Percentiles rank a stretch among this genome's conserved stretches.
Evolutionary conservation across 2,888 invertebrate genomes (phyloP).

Genomic region (Sphecodes monilicornis): DNA sequence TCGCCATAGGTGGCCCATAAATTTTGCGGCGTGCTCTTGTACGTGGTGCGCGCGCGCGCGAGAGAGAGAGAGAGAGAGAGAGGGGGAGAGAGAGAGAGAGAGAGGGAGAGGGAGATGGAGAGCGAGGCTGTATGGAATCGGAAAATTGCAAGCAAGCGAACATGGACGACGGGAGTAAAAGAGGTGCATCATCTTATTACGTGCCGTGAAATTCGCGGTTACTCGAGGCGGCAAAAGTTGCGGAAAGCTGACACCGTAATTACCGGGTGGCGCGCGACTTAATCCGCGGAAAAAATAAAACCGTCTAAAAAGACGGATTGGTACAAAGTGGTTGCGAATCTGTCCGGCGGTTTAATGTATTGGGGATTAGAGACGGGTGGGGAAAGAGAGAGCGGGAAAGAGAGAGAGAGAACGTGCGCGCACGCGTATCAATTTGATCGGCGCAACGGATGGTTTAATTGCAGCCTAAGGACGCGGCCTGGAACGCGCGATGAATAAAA

Average conservation of each 20-base stretch:
- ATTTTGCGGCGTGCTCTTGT: background rate
- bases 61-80: background rate
- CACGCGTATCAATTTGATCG: constrained; percentile 58
- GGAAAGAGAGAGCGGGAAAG: background rate
- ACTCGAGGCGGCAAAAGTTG: constrained; percentile 45
- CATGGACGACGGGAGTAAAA: constrained; percentile 23
- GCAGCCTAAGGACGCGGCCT: constrained; percentile 40
- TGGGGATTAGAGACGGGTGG: constrained; percentile 36
- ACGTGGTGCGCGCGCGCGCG: background rate
- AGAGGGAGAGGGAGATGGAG: background rate
- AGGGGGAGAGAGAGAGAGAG: background rate
- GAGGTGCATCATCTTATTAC: constrained; percentile 29
- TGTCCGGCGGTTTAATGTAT: constrained; percentile 56
- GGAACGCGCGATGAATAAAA: constrained; percentile 32
- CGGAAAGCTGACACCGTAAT: constrained; percentile 62
- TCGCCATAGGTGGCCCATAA: constrained; percentile 12
- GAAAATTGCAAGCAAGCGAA: constrained; percentile 19
- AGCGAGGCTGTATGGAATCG: too few species aligned
- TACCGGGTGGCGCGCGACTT: constrained; percentile 44
- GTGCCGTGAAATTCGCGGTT: constrained; percentile 54
- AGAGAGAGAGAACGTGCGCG: constrained; percentile 6
- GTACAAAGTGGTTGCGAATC: constrained; percentile 60
- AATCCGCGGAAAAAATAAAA: constrained; percentile 10
- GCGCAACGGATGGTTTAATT: constrained; percentile 57
- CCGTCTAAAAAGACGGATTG: constrained; percentile 36